These are phyloP conservation scores for Chiloscyllium punctatum DNA, from an alignment of 2,797 vertebrate genomes.

Conservation along the genomic window DNA sequence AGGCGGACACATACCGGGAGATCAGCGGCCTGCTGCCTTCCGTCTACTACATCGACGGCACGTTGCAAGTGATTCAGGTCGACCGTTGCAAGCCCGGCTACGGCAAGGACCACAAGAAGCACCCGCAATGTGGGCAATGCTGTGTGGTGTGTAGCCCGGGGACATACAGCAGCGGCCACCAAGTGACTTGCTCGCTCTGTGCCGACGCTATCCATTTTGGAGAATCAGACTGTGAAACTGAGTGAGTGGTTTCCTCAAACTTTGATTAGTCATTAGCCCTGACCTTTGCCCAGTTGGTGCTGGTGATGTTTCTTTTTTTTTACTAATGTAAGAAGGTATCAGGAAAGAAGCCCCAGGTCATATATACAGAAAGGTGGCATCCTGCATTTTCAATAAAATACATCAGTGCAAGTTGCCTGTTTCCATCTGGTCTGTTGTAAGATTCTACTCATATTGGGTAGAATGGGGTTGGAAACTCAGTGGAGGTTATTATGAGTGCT, in stretches of 20 bases:
- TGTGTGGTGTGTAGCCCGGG: conserved; percentile 22
- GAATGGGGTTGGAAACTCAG: background rate
- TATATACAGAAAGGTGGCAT: background rate
- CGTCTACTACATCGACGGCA: conserved; percentile 28
- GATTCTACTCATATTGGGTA: conserved; percentile 31
- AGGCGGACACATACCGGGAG: background rate
- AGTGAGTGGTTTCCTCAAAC: conserved; percentile 4
- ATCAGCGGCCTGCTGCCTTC: background rate
- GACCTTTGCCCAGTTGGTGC: background rate
- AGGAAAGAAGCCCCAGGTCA: conserved; percentile 7
- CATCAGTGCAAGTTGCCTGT: background rate
- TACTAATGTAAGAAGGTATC: background rate
- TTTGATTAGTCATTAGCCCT: background rate
- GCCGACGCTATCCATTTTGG: background rate
- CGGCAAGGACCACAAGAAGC: conserved; percentile 29
- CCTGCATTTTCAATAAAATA: conserved; percentile 16
- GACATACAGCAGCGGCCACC: background rate
- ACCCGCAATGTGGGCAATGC: background rate
- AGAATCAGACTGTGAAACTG: background rate
- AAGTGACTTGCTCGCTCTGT: background rate
- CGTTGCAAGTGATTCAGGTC: conserved; percentile 15
- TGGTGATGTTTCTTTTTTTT: background rate
- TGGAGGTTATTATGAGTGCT: background rate
- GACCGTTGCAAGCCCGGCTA: conserved; percentile 28
- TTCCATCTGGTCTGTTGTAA: background rate